phyloP scores from a whole-genome alignment of 92 coral and sea anemone genomes.

The Parazoanthus atlanticus region DNA sequence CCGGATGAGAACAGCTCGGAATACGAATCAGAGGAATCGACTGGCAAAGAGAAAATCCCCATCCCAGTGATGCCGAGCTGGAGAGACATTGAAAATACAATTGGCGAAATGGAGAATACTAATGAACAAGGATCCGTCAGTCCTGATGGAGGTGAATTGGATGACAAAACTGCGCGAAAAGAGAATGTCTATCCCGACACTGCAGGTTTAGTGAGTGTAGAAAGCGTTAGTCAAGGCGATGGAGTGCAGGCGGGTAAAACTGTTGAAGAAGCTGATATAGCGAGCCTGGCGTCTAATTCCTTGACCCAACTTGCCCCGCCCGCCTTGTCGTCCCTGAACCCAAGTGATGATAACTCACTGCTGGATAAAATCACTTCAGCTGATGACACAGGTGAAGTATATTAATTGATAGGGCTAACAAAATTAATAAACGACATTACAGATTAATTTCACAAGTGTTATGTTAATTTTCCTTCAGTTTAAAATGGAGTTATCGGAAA shows the following conservation, averaged over 20 bases:
- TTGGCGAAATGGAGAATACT: conserved; percentile 12
- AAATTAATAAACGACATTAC: no score
- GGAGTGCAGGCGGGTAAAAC: background rate
- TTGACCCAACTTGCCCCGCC: conserved; percentile 28
- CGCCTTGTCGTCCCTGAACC: conserved; percentile 21
- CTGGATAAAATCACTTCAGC: conserved; percentile 39
- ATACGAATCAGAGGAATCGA: conserved; percentile 15
- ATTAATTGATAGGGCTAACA: no score
- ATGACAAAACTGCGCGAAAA: background rate
- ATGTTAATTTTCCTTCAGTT: no score
- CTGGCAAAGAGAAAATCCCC: conserved; percentile 40
- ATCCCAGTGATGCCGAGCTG: conserved; percentile 39
- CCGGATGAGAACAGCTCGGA: conserved; percentile 21
- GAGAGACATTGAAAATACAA: conserved; percentile 27
- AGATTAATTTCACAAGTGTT: no score
- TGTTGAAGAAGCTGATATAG: background rate
- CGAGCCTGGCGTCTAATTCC: conserved; percentile 19
- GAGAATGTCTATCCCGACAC: background rate
- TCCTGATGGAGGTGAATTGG: background rate
- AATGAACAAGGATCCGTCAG: background rate
- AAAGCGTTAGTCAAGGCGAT: background rate
- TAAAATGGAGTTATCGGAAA: no score
- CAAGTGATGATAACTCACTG: conserved; percentile 15
- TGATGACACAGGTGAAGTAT: conserved; percentile 43
- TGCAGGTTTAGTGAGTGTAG: background rate